phyloP scores from a whole-genome alignment of 2,888 invertebrate species.

The Trissolcus brochymenae region DNA sequence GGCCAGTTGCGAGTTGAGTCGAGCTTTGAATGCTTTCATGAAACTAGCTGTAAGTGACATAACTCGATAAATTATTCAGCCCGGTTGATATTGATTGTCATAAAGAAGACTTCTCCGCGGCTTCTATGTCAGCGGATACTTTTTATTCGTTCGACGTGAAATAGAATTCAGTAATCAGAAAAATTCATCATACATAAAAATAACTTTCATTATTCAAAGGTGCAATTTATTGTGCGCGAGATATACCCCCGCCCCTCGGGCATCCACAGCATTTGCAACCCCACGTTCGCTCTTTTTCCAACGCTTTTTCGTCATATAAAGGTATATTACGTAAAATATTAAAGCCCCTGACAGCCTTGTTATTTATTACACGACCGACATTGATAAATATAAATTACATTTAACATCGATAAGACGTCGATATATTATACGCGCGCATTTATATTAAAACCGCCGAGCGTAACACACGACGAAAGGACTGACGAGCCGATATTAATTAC shows the following conservation, averaged over 20 bases:
- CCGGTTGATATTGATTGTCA: slow-evolving; percentile 55
- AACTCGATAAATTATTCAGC: slow-evolving; percentile 59
- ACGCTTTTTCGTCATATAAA: slow-evolving; percentile 47
- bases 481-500: slow-evolving; percentile 40
- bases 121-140: slow-evolving; percentile 56
- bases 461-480: slow-evolving; percentile 18
- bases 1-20: slow-evolving; percentile 46
- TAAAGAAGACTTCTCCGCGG: slow-evolving; percentile 52
- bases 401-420: slow-evolving; percentile 54
- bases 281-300: slow-evolving; percentile 19
- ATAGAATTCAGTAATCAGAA: slow-evolving; percentile 54
- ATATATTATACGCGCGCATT: slow-evolving; percentile 34
- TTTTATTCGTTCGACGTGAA: slow-evolving; percentile 52
- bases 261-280: slow-evolving; percentile 10
- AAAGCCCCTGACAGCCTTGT: slow-evolving; percentile 46
- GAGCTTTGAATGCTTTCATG: slow-evolving; percentile 60
- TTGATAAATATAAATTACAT: slow-evolving; percentile 56
- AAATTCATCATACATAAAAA: slow-evolving; percentile 55
- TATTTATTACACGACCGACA: slow-evolving; percentile 46
- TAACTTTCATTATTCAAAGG: slow-evolving; percentile 54
- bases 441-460: slow-evolving; percentile 30
- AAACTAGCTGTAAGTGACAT: slow-evolving; percentile 59
- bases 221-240: slow-evolving; percentile 47
- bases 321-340: slow-evolving; percentile 52
- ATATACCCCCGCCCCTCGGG: background rate